Percentiles rank a stretch among this genome's conserved stretches.
phyloP scores from a whole-genome alignment of 2,888 invertebrate species.

The Drosophila colorata region DNA sequence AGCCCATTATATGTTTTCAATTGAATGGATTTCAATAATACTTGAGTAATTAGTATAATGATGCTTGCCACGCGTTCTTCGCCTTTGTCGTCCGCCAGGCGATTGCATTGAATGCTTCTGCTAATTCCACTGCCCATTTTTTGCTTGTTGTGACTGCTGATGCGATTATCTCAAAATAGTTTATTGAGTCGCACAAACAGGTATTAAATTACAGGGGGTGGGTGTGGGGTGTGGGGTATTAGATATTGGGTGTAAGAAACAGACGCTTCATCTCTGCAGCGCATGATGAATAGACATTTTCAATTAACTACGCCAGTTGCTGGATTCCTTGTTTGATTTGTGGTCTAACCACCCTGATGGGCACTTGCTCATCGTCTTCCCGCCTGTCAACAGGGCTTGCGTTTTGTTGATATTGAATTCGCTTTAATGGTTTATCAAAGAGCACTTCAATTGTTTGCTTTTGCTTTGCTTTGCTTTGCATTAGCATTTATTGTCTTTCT shows the following conservation, averaged over 20 bases:
- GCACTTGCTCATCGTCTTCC: conserved; percentile 13
- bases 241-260: neutral
- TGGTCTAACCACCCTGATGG: conserved; percentile 33
- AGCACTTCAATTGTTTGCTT: conserved; percentile 78
- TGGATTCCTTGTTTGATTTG: conserved; percentile 54
- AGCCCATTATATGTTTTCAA: conserved; percentile 76
- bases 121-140: conserved; percentile 37
- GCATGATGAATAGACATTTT: conserved; percentile 82
- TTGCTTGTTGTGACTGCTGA: conserved; percentile 46
- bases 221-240: no score
- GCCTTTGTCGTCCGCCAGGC: neutral
- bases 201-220: conserved; percentile 64
- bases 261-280: neutral
- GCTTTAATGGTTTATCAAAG: conserved; percentile 83
- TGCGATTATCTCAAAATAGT: conserved; percentile 65
- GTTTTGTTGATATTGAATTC: conserved; percentile 60
- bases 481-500: conserved; percentile 50
- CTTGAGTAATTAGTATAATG: conserved; percentile 82
- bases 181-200: conserved; percentile 47
- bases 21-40: conserved; percentile 82
- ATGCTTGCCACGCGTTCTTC: conserved; percentile 64
- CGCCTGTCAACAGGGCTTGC: conserved; percentile 14
- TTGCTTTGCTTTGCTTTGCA: conserved; percentile 55
- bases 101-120: neutral
- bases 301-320: conserved; percentile 76